phyloP scores from a whole-genome alignment of 1,140 invertebrate species.

The Drosophila mauritiana region DNA sequence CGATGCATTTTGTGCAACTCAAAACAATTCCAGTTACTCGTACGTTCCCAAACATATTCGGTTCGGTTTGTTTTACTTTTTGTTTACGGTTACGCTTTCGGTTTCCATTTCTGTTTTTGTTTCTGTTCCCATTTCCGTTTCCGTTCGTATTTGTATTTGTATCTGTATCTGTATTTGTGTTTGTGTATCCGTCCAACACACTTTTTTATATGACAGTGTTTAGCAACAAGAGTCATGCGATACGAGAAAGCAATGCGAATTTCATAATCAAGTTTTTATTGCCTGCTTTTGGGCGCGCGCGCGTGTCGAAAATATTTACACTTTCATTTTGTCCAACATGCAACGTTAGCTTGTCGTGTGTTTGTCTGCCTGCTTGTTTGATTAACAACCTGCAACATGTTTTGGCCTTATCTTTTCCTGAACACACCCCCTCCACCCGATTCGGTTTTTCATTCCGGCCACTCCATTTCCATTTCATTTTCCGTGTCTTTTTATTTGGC shows the following conservation, averaged over 20 bases:
- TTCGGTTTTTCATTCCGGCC: conserved; percentile 1
- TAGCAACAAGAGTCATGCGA: conserved; percentile 41
- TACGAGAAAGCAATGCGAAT: conserved; percentile 17
- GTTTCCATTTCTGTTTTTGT: conserved; percentile 21
- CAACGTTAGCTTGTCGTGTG: conserved; percentile 43
- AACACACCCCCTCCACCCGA: no score
- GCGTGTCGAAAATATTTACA: conserved; percentile 54
- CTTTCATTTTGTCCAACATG: conserved; percentile 61
- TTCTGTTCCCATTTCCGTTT: conserved; percentile 25
- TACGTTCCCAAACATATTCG: conserved; percentile 23
- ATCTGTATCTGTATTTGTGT: conserved; percentile 20
- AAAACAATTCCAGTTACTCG: conserved; percentile 47
- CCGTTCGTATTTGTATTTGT: conserved; percentile 9
- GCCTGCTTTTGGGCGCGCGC: conserved; percentile 55
- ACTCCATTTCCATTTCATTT: neutral
- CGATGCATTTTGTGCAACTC: conserved; percentile 74
- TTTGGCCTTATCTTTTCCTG: conserved; percentile 40
- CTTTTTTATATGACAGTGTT: conserved; percentile 45
- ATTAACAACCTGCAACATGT: conserved; percentile 61
- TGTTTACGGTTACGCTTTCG: conserved; percentile 21
- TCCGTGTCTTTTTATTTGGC: conserved; percentile 15
- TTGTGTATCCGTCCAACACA: conserved; percentile 28
- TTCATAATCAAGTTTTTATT: conserved; percentile 45
- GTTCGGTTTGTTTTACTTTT: conserved; percentile 29
- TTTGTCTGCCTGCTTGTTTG: conserved; percentile 56